These are phyloP conservation scores for Euzetes globulus DNA, from an alignment of 2,888 invertebrate genomes.

Conservation along the genomic window DNA sequence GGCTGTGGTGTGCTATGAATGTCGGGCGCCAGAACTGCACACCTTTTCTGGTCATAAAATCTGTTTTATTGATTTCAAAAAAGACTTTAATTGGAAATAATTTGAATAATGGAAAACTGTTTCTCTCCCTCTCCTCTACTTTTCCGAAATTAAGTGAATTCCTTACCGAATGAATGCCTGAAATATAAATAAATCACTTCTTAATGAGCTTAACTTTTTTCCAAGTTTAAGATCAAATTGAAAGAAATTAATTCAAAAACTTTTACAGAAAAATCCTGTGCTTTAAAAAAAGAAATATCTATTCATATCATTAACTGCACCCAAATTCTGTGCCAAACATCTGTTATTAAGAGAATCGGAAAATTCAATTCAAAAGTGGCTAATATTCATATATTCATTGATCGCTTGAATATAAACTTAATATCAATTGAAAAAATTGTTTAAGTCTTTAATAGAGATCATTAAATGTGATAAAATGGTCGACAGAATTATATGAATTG, in stretches of 20 bases:
- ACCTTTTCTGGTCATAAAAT: not conserved
- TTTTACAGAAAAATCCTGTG: not conserved
- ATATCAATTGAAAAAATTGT: not conserved
- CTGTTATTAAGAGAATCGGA: slow-evolving; percentile 14
- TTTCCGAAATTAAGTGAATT: not conserved
- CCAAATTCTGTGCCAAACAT: slow-evolving; percentile 26
- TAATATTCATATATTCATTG: slow-evolving; percentile 4
- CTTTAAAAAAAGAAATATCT: not conserved
- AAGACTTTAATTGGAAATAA: not conserved
- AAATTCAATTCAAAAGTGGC: not conserved
- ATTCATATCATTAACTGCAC: not conserved
- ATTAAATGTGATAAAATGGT: slow-evolving; percentile 8
- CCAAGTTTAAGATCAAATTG: not conserved
- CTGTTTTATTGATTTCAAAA: not conserved
- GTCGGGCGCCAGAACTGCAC: not conserved
- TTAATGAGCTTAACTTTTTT: slow-evolving; percentile 16
- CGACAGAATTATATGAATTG: not conserved
- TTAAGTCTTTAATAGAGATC: not conserved
- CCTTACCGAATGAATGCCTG: not conserved
- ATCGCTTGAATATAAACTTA: not conserved
- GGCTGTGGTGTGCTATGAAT: not conserved
- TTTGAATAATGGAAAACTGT: slow-evolving; percentile 17
- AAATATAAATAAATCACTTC: slow-evolving; percentile 1
- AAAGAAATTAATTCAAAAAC: not conserved
- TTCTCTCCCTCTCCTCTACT: not conserved